Conservation (phyloP, 2,888 invertebrate species). For the Melolontha melolontha region DNA sequence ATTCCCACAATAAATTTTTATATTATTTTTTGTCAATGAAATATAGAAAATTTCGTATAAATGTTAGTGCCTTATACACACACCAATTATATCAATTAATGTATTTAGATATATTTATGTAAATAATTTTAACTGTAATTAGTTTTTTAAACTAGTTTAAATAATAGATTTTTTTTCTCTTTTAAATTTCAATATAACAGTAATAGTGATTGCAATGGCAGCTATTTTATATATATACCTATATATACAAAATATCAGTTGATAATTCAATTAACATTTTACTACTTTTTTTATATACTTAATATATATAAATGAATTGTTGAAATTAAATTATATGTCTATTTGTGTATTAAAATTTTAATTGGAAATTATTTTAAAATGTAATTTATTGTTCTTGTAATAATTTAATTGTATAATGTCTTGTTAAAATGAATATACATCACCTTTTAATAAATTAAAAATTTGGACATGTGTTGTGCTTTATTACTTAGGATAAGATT, state of each 20-base stretch:
- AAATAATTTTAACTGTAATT: constrained; percentile 31
- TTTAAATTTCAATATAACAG: constrained; percentile 2
- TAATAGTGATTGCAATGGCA: constrained; percentile 28
- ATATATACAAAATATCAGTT: constrained; percentile 20
- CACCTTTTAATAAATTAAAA: constrained; percentile 32
- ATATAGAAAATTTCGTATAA: background rate
- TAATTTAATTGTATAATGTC: constrained; percentile 5
- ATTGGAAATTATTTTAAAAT: constrained; percentile 9
- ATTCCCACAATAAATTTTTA: constrained; percentile 23
- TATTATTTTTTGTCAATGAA: background rate
- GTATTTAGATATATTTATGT: constrained; percentile 36
- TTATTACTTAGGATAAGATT: background rate
- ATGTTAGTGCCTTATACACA: constrained; percentile 33
- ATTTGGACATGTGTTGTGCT: background rate
- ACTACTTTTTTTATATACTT: constrained; percentile 19
- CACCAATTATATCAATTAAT: constrained; percentile 16
- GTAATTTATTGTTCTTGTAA: constrained; percentile 29
- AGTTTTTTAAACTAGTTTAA: constrained; percentile 4
- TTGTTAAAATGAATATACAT: constrained; percentile 24
- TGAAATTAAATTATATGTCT: constrained; percentile 11
- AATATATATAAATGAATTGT: constrained; percentile 14
- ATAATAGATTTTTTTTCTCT: constrained; percentile 4
- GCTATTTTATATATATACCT: constrained; percentile 11
- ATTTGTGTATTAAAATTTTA: constrained; percentile 13
- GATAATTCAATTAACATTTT: background rate